Evolutionary conservation across 2,113 vertebrate species (phyloP), one percentile per base, ranked within the genome.

Genomic region (Ceyx cyanopectus): DNA sequence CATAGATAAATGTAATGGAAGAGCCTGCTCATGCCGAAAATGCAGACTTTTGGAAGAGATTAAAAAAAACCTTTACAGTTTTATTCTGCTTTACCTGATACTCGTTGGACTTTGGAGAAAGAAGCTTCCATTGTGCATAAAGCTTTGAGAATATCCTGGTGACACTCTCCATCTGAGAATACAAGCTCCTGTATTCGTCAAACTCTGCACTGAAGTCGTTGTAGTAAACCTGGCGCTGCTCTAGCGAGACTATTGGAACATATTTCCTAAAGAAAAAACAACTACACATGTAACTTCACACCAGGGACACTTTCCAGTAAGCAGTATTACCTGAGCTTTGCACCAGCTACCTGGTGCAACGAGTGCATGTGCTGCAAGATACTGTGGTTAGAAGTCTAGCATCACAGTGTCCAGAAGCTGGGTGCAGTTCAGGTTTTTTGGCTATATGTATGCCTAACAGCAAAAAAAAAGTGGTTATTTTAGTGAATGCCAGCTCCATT

Each of bases 121-220:
- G 95, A 48, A 97, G 97, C 60, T 98, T 98, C 84, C 97, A 94
- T 70, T 98, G 98, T 4, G 96, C 66, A 34, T 98, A 98, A 60
- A 99, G 96, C 82, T 98, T 95, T 72, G 96, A 97, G 89, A 99
- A 99, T 72, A 93, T 98, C 41, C 96, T 97, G 45, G 97, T 98
- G 77, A 98, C 95, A 18, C 65, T 97, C 90, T 99, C 98, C 91
- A 99, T 97, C 5, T 95, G 97, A 72, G 98, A 98, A 24, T 99
- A 98, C 87, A 99, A 84, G 40, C 67, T 86, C 48, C 98, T 97
- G 82, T 99, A 99, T 78, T 99, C 99, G 5, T 98, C 98, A 37
- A 99, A 99, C 92, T 99, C 99, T 1, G 98, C 98, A 29, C 98
- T 98, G 95, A 99, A 99, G 95, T 99, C 99, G 34, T 98, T 90